A percentile compares a stretch with the other conserved stretches of the same genome.
phyloP scores from a whole-genome alignment of 2,888 invertebrate species.

The Sceliomorpha sp. region DNA sequence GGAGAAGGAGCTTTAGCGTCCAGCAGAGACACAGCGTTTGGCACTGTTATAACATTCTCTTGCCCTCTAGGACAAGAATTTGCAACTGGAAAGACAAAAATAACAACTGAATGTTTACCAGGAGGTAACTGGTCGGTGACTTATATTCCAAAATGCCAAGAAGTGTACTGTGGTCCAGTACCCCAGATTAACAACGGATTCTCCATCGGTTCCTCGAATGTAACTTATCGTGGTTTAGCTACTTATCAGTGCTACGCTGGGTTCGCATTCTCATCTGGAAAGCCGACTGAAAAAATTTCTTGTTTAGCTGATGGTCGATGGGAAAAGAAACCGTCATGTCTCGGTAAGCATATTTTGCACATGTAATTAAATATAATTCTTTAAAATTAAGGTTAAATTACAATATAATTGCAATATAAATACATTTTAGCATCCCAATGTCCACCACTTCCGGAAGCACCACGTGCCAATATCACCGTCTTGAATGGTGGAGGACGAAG shows the following conservation, averaged over 20 bases:
- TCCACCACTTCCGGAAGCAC: slow-evolving; percentile 91
- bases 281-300: slow-evolving; percentile 93
- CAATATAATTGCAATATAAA: no score
- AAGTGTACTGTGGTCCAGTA: slow-evolving; percentile 98
- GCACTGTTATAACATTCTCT: slow-evolving; percentile 93
- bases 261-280: slow-evolving; percentile 93
- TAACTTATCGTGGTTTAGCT: slow-evolving; percentile 95
- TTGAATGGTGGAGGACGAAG: slow-evolving; percentile 95
- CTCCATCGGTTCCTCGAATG: slow-evolving; percentile 96
- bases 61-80: slow-evolving; percentile 97
- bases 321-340: slow-evolving; percentile 95
- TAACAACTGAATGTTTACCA: slow-evolving; percentile 92
- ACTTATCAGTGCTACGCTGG: slow-evolving; percentile 98
- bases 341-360: no score
- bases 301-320: slow-evolving; percentile 94
- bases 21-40: slow-evolving; percentile 94
- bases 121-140: slow-evolving; percentile 96
- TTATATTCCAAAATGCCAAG: slow-evolving; percentile 96
- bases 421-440: slow-evolving; percentile 94
- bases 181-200: slow-evolving; percentile 99
- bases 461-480: slow-evolving; percentile 92
- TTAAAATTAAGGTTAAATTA: slow-evolving; percentile 5
- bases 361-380: no score
- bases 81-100: slow-evolving; percentile 91
- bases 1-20: slow-evolving; percentile 94